Evolutionary conservation across 2,888 invertebrate genomes (phyloP).

Genomic region (Pandemis corylana): DNA sequence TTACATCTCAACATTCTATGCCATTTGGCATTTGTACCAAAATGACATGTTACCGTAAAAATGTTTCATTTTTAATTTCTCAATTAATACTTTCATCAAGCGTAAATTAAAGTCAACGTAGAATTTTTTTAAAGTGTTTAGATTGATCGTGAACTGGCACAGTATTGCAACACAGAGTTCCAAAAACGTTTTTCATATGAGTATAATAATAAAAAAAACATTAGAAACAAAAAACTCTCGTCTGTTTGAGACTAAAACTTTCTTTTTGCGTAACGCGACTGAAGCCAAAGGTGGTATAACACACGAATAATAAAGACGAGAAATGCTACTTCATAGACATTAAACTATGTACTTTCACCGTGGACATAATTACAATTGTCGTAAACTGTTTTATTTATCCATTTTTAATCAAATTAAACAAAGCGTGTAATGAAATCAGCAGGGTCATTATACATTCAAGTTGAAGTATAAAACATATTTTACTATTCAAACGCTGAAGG

Average conservation of each 20-base stretch:
- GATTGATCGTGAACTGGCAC: no score
- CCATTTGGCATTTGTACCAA: no score
- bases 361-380: constrained; percentile 8
- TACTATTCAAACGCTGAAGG: constrained; percentile 7
- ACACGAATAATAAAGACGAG: neutral
- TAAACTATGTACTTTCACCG: constrained; percentile 5
- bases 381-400: constrained; percentile 6
- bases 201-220: neutral
- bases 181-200: neutral
- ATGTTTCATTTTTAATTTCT: no score
- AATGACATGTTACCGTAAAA: no score
- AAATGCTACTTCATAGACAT: neutral
- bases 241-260: neutral
- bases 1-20: no score
- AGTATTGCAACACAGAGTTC: no score
- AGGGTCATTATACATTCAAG: constrained; percentile 9
- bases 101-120: no score
- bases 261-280: neutral
- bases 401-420: constrained; percentile 15
- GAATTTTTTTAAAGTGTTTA: no score
- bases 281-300: neutral
- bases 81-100: no score
- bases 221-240: neutral
- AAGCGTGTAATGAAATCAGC: constrained; percentile 15
- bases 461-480: constrained; percentile 11